Percentiles rank a stretch among this genome's conserved stretches.
phyloP scores from a whole-genome alignment of 2,797 vertebrate species.

The Lepilemur septentrionalis region DNA sequence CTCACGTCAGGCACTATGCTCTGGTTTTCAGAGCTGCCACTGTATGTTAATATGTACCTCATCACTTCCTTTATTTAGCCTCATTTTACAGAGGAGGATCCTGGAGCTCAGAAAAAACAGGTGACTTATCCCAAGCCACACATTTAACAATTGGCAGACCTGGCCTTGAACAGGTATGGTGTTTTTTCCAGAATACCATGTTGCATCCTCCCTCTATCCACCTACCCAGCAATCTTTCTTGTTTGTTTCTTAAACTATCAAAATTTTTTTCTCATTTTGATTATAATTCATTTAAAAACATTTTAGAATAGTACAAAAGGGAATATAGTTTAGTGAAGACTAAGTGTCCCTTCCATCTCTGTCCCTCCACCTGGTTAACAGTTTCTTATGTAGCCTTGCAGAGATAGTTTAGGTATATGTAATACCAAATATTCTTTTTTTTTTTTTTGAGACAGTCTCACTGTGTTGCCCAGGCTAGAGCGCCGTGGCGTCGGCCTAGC shows the following conservation, averaged over 20 bases:
- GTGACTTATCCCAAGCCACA: neutral
- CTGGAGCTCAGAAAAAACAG: conserved; percentile 16
- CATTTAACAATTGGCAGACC: neutral
- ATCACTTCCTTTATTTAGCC: conserved; percentile 22
- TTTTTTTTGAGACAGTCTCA: too few relatives aligned
- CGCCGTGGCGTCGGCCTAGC: too few relatives aligned
- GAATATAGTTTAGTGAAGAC: conserved; percentile 16
- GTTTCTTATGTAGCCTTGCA: conserved; percentile 25
- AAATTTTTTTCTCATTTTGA: conserved; percentile 41
- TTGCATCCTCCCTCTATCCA: neutral
- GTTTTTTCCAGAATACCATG: neutral
- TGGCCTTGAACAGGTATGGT: neutral
- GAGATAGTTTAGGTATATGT: neutral
- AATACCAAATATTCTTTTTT: neutral
- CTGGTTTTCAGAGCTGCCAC: neutral
- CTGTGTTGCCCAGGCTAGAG: too few relatives aligned
- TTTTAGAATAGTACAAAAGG: conserved; percentile 47
- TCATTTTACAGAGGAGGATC: conserved; percentile 14
- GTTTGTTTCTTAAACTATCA: conserved; percentile 1
- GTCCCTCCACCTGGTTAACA: neutral
- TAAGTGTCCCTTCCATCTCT: neutral
- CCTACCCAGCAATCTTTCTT: neutral
- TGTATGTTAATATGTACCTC: neutral
- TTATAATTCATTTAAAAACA: conserved; percentile 55
- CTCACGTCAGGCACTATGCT: neutral